Base-by-base conservation (phyloP, 2,113 vertebrate species). In the Halcyon malimbica region DNA sequence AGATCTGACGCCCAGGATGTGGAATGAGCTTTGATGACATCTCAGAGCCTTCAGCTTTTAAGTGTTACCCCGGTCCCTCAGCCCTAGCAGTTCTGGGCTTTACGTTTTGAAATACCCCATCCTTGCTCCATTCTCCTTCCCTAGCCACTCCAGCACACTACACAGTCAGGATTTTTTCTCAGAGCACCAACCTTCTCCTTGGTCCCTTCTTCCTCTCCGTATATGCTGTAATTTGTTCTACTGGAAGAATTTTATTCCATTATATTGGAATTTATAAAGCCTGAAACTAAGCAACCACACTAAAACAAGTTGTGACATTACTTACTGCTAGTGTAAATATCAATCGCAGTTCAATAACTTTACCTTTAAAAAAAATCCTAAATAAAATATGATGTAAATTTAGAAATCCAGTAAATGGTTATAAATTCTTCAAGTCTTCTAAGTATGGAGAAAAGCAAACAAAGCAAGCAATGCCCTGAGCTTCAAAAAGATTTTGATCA, bases 401-500 rank as follows among this genome's bases (percentile, higher is more conserved):
- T 65, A 90, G 60, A 78, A 91, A 91, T 60, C 19, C 42, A 59
- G 79, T 25, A 74, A 77, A 18, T 41, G 39, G 24, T 73, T 78
- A 93, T 62, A 93, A 96, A 78, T 78, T 96, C 92, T 78, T 94
- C 79, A 94, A 81, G 65, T 53, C 37, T 86, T 78, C 16, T 59
- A 85, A 86, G 59, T 56, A 25, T 46, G 39, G 74, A 69, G 48
- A 33, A 26, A 57, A 90, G 48, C 37, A 74, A 93, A 90, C 53
- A 95, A 81, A 53, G 39, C 70, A 89, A 94, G 93, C 62, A 96
- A 96, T 95, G 78, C 60, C 74, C n/a, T 56, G 54, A 80, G 33
- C 65, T 96, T 97, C 96, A 94, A 92, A 97, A 76, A 71, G 74
- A 75, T 64, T 90, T 87, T 76, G 51, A 84, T 86, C 44, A 42